phyloP scores from a whole-genome alignment of 2,888 invertebrate species.

The Exephanes ischioxanthus region DNA sequence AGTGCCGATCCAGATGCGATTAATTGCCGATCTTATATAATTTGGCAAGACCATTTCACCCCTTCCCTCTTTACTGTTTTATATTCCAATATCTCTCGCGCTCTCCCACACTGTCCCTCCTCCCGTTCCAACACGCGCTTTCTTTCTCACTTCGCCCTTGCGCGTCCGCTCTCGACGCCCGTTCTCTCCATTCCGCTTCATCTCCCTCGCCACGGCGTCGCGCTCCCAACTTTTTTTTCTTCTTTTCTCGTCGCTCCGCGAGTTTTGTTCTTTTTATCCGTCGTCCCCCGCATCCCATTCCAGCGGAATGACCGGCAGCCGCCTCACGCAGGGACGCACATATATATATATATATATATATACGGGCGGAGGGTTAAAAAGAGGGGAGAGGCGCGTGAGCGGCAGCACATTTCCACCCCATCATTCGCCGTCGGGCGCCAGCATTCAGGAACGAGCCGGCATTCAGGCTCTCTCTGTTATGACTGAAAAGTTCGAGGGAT shows the following conservation, averaged over 20 bases:
- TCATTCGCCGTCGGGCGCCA: constrained; percentile 31
- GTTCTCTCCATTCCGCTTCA: constrained; percentile 32
- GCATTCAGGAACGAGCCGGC: constrained; percentile 12
- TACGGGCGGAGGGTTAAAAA: neutral
- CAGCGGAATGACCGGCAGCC: constrained; percentile 37
- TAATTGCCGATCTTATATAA: constrained; percentile 37
- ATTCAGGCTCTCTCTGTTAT: constrained; percentile 61
- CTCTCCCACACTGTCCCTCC: neutral
- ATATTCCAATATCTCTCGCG: neutral
- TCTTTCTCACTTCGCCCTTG: neutral
- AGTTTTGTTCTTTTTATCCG: constrained; percentile 11
- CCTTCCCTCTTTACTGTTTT: neutral
- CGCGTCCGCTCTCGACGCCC: constrained; percentile 8
- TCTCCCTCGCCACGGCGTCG: constrained; percentile 16
- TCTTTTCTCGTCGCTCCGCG: neutral
- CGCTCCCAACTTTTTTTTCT: constrained; percentile 8
- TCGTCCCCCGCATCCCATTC: constrained; percentile 28
- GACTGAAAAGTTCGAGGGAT: constrained; percentile 78
- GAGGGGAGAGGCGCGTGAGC: constrained; percentile 24
- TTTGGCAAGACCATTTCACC: constrained; percentile 18
- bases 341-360: constrained; percentile 1
- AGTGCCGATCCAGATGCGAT: constrained; percentile 22
- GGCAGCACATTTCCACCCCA: constrained; percentile 30
- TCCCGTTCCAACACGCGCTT: too few species aligned
- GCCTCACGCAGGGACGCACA: neutral